phyloP scores from a whole-genome alignment of 1,140 invertebrate species.

The Conus ventricosus region DNA sequence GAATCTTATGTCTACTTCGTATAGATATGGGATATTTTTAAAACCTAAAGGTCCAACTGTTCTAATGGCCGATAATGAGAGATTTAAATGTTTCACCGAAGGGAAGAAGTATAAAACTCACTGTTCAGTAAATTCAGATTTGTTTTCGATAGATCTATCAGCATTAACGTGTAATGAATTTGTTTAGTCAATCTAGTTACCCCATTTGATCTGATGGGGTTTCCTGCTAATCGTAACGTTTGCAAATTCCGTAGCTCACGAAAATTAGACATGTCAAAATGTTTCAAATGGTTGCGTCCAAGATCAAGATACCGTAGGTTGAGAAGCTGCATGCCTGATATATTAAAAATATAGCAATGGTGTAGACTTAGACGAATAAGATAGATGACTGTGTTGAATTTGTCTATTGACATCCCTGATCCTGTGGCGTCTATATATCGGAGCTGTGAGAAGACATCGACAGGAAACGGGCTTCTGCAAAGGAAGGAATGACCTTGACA shows the following conservation, averaged over 20 bases:
- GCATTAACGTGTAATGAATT: neutral
- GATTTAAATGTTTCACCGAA: neutral
- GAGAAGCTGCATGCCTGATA: neutral
- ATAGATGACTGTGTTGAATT: no score
- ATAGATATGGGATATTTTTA: no score
- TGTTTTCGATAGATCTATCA: neutral
- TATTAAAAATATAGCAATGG: neutral
- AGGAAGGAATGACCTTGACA: no score
- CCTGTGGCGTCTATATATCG: no score
- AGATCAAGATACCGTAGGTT: slow-evolving; percentile 19
- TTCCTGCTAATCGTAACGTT: slow-evolving; percentile 23
- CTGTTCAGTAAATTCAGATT: neutral
- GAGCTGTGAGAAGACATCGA: no score
- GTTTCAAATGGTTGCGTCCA: slow-evolving; percentile 17
- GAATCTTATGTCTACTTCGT: no score
- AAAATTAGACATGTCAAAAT: neutral
- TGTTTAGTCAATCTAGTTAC: neutral
- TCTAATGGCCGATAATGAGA: neutral
- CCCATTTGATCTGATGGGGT: neutral
- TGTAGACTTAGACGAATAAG: no score
- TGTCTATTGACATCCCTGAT: no score
- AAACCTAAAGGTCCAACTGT: no score
- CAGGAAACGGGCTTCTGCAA: no score
- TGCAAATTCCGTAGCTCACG: neutral
- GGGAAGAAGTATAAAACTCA: neutral